Conservation (phyloP, 2,113 vertebrate genomes). For the Heteronetta atricapilla region DNA sequence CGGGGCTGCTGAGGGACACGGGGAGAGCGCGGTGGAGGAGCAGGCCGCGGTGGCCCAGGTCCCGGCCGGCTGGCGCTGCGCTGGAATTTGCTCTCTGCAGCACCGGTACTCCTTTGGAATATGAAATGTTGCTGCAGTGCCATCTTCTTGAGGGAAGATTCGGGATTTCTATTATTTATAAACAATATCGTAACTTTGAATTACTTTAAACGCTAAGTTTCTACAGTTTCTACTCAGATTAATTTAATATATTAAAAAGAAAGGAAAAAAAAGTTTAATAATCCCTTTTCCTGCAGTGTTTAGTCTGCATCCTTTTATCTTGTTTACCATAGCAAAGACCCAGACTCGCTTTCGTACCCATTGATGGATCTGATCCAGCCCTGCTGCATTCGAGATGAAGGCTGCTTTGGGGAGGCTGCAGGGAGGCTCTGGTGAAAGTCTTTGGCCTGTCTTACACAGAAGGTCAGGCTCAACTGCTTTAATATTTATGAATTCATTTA, state of each 20-base stretch:
- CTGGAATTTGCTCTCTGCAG: not conserved
- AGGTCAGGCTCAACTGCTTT: slow-evolving; percentile 23
- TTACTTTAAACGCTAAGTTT: not conserved
- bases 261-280: not conserved
- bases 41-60: not conserved
- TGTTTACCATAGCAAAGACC: not conserved
- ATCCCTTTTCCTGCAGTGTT: not conserved
- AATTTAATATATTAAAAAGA: not conserved
- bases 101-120: not conserved
- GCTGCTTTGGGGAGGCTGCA: not conserved
- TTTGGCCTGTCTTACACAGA: not conserved
- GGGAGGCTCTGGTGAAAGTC: not conserved
- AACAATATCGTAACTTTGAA: not conserved
- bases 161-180: not conserved
- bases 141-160: not conserved
- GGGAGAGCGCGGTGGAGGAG: not conserved
- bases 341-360: not conserved
- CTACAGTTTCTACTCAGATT: not conserved
- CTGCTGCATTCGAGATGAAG: not conserved
- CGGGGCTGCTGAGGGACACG: not conserved
- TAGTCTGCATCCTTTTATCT: not conserved
- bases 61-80: not conserved
- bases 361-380: not conserved
- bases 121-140: not conserved
- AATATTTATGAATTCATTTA: slow-evolving; percentile 50